Conservation (phyloP, 2,888 invertebrate species). For the Malacosoma neustria region DNA sequence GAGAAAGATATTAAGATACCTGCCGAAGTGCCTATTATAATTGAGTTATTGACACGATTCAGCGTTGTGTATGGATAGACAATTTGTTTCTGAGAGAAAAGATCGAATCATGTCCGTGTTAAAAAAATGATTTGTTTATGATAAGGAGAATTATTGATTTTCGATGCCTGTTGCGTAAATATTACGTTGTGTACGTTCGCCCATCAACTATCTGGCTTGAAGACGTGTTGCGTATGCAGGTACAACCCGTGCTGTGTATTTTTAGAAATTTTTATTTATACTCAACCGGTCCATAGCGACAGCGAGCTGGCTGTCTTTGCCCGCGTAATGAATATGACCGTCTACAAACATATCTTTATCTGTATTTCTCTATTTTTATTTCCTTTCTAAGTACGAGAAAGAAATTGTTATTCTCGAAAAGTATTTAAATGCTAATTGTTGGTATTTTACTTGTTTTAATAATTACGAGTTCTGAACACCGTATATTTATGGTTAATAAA, state of each 20-base stretch:
- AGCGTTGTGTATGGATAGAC: no score
- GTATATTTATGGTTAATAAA: no score
- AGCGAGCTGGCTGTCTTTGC: constrained; percentile 40
- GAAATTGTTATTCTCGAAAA: background rate
- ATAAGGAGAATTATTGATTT: no score
- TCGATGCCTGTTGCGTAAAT: background rate
- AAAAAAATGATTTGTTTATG: no score
- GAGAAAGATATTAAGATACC: constrained; percentile 22
- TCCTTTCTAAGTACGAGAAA: background rate
- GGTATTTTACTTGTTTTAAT: background rate
- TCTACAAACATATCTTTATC: constrained; percentile 18
- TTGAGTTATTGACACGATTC: constrained; percentile 15
- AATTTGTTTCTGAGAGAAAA: no score
- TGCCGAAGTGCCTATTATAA: background rate
- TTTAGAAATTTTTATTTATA: constrained; percentile 66
- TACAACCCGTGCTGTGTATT: constrained; percentile 60
- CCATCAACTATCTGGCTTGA: constrained; percentile 17
- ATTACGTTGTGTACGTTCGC: constrained; percentile 9
- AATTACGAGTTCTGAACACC: no score
- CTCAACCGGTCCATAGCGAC: constrained; percentile 47
- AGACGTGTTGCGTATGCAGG: constrained; percentile 38
- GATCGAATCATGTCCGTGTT: no score
- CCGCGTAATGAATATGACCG: constrained; percentile 29
- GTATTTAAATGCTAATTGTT: background rate
- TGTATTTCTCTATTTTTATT: background rate